Conservation (phyloP, 2,888 invertebrate species). For the Erebia ligea region DNA sequence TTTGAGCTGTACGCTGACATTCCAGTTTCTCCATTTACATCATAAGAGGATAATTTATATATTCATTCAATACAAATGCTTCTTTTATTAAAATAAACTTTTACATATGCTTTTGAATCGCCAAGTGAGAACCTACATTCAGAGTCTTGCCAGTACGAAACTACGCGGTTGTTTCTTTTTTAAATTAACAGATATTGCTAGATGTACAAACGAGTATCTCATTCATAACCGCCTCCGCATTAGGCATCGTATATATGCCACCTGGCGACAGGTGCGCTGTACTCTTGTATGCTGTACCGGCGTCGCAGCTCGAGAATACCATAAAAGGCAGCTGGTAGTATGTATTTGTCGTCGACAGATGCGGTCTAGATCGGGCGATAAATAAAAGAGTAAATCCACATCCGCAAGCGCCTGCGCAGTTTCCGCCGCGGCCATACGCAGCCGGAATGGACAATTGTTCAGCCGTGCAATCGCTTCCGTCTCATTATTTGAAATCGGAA, state of each 20-base stretch:
- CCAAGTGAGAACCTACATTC: not conserved
- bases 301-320: conserved; percentile 54
- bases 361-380: conserved; percentile 77
- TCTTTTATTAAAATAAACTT: no score
- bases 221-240: conserved; percentile 36
- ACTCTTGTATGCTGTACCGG: conserved; percentile 56
- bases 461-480: conserved; percentile 74
- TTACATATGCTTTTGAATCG: no score
- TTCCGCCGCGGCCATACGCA: conserved; percentile 68
- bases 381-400: conserved; percentile 77
- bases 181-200: not conserved
- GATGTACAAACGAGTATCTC: not conserved
- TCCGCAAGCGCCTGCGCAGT: conserved; percentile 70
- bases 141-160: not conserved
- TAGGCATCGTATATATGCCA: conserved; percentile 47
- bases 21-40: no score
- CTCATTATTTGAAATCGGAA: conserved; percentile 72
- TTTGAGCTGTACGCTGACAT: no score
- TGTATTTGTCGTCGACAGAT: conserved; percentile 74
- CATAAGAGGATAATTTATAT: no score
- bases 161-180: not conserved
- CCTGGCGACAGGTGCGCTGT: conserved; percentile 77
- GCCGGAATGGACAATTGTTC: conserved; percentile 76
- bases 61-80: no score
- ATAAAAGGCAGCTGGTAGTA: conserved; percentile 71